Evolutionary conservation across 2,113 vertebrate species (phyloP), one percentile per base, ranked within the genome.

Genomic region (Gymnocephalus cernua): DNA sequence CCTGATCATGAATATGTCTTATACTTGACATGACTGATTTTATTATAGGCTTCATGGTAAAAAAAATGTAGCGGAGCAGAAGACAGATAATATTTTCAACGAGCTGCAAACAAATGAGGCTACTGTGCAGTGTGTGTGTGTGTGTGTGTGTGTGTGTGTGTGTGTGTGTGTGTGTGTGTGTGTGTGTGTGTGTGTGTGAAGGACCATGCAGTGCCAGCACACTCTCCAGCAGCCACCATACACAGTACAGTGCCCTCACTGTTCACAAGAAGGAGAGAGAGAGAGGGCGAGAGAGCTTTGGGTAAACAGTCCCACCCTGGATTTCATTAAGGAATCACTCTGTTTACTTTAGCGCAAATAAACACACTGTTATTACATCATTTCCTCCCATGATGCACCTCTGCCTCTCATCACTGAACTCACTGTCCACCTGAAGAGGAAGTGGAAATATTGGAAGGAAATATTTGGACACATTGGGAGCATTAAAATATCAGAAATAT

Each of bases 271-370:
- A 69, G 53, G 69, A 50, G 53, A 11, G 79, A 69, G 70, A 86
- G 74, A 48, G 73, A 41, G 58, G 6, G 77, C 0, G 13, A 71
- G 83, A 77, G 62, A 78, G 76, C 70, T 80, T 79, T 82, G 76
- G 64, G 85, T 88, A 93, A 93, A 93, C 92, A 92, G 86, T 88
- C 85, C 90, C 87, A 71, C 92, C 93, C 94, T 89, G 87, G 73
- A 68, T 91, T 94, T 94, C 86, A 92, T 92, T 91, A 90, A 85
- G 83, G 88, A 87, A 85, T 77, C 11, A 54, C 89, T 88, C 80
- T 72, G 83, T 93, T 91, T 89, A 77, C 78, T 88, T 88, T 77
- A 27, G 51, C 38, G 54, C 67, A 85, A 83, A 90, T 85, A 88
- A 88, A 91, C 77, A 89, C 67, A 48, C 58, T 18, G 53, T 44